Evolutionary conservation across 1,140 invertebrate species (phyloP), one percentile per base, ranked within the genome.

Genomic region (Amyelois transitella): DNA sequence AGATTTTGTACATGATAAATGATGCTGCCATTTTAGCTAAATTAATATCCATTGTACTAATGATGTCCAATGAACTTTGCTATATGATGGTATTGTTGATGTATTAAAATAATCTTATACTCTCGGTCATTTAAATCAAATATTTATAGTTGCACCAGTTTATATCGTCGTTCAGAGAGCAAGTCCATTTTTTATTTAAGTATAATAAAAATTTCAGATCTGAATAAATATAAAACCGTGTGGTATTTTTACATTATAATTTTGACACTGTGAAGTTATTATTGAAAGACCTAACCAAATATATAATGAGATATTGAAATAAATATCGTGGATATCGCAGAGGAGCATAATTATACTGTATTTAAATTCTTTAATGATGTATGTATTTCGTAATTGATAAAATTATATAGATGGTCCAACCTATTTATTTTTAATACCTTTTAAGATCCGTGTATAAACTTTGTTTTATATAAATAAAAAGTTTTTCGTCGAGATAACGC

Each of bases 1-100:
- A 62, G 72, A 73, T 82, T 82, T 76, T 79, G 70, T 84, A 80
- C 66, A 62, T 70, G 53, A 67, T 60, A 58, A 68, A 74, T 54
- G 19, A 66, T 60, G 53, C 63, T 64, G 61, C 58, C 64, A 62
- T 60, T 62, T 66, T 62, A 62, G 55, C 55, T 58, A 50, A 45
- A 60, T 57, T 57, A 54, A 62, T 44, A 56, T 65, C 65, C 55
- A 62, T 43, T 64, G 62, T 53, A 32, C 53, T 61, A 51, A 63
- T 63, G 60, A 63, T 51, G 53, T 66, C 62, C 52, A 58, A 59
- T 53, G 44, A 64, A 24, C 20, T 67, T 58, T 67, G 53, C 38
- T 62, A 64, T 63, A 57, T 51, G 44, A 32, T 38, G 32, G 32
- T 38, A 38, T 38, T 38, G 32, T 38, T 38, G 32, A 38, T 14